These are phyloP conservation scores for Ceyx erithaca DNA, from an alignment of 2,797 vertebrate species.

Conservation along the genomic window DNA sequence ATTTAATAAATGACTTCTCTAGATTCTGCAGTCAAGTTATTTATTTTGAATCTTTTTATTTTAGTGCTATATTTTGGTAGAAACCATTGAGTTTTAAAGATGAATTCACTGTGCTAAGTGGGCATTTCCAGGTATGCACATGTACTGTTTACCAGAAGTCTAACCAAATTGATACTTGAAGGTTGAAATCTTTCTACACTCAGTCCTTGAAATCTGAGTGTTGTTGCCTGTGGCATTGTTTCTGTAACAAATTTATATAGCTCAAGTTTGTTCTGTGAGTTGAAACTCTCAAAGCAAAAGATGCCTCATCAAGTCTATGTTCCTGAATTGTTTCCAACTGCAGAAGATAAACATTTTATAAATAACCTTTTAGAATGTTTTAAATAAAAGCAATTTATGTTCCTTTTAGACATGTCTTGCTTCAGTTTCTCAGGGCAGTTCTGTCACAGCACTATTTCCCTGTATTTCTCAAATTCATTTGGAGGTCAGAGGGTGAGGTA, in stretches of 20 bases:
- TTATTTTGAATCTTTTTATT: constrained; percentile 66
- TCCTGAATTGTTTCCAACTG: background rate
- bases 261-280: background rate
- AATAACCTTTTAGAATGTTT: constrained; percentile 53
- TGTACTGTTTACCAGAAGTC: background rate
- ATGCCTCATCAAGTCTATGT: background rate
- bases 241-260: background rate
- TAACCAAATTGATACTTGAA: background rate
- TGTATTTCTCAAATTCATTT: background rate
- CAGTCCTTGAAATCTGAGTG: background rate
- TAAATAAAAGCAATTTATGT: constrained; percentile 57
- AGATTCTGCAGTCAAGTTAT: constrained; percentile 33
- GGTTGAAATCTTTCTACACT: background rate
- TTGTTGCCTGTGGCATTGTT: background rate
- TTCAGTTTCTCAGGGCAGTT: background rate
- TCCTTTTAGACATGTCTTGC: background rate
- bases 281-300: background rate
- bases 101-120: background rate
- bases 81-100: constrained; percentile 2
- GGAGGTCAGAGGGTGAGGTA: background rate
- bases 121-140: background rate
- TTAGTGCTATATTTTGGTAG: constrained; percentile 59
- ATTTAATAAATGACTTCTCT: constrained; percentile 36
- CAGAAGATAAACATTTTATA: constrained; percentile 44
- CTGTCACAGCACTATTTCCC: background rate